Percentiles rank a stretch among this genome's conserved stretches.
phyloP scores from a whole-genome alignment of 2,797 vertebrate species.

The Allobates femoralis region DNA sequence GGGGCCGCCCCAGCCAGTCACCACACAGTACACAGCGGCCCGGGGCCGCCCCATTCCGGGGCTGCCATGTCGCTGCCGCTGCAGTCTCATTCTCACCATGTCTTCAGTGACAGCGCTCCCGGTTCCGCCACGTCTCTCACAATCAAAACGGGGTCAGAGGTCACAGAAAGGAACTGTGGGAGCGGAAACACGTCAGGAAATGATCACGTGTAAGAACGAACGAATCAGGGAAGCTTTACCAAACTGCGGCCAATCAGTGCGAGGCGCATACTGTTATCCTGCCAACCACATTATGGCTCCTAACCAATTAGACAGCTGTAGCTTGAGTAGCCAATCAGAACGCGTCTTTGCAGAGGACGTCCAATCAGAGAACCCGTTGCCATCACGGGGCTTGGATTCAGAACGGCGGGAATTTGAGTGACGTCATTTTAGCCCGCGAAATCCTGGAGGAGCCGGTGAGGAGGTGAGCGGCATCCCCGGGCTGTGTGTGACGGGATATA shows the following conservation, averaged over 20 bases:
- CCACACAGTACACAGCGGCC: too few species aligned
- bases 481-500: too few species aligned
- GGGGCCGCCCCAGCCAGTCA: too few species aligned
- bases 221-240: neutral
- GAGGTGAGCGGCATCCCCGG: neutral
- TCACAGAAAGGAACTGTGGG: neutral
- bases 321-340: neutral
- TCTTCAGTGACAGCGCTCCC: neutral
- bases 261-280: too few species aligned
- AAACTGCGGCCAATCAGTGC: neutral
- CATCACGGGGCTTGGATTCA: neutral
- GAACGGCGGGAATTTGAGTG: constrained; percentile 39
- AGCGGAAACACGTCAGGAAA: neutral
- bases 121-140: constrained; percentile 61
- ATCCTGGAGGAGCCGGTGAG: neutral
- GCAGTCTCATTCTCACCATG: constrained; percentile 31
- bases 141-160: constrained; percentile 35
- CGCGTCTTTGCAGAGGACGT: too few species aligned
- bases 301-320: neutral
- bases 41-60: too few species aligned
- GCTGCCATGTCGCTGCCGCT: too few species aligned
- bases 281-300: neutral
- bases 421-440: constrained; percentile 30
- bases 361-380: constrained; percentile 12
- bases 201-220: neutral